These are phyloP conservation scores for Poeciliopsis occidentalis DNA, from an alignment of 2,113 vertebrate species.

Conservation along the genomic window DNA sequence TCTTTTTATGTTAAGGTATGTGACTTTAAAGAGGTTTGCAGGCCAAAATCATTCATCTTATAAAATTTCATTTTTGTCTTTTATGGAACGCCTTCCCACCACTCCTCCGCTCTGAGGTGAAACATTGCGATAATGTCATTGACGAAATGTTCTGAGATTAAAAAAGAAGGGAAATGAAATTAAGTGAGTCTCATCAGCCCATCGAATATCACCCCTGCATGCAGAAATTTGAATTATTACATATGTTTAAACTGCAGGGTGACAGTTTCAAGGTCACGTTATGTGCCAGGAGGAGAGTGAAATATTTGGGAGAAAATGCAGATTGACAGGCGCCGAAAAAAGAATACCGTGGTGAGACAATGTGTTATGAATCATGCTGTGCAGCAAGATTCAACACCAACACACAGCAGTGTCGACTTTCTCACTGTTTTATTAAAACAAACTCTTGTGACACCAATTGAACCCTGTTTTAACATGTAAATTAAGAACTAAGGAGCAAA, in stretches of 20 bases:
- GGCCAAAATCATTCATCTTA: constrained; percentile 71
- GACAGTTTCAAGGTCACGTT: constrained; percentile 39
- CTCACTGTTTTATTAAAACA: constrained; percentile 13
- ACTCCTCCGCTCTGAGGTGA: constrained; percentile 64
- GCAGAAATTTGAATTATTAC: constrained; percentile 46
- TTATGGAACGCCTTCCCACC: constrained; percentile 37
- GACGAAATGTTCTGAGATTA: constrained; percentile 60
- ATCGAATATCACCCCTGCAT: constrained; percentile 60
- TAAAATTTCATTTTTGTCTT: constrained; percentile 60
- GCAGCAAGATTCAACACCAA: constrained; percentile 9
- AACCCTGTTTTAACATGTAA: not conserved
- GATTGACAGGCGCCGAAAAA: constrained; percentile 55
- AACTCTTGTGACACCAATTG: constrained; percentile 8
- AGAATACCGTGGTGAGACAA: constrained; percentile 48
- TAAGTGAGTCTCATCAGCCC: constrained; percentile 61
- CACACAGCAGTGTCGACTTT: constrained; percentile 22
- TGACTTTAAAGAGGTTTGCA: constrained; percentile 66
- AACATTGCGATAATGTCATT: constrained; percentile 51
- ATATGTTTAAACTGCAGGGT: constrained; percentile 22
- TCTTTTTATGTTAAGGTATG: constrained; percentile 50
- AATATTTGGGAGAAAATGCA: constrained; percentile 45
- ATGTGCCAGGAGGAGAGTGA: constrained; percentile 26
- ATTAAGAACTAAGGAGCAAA: not conserved
- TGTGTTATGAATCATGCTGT: constrained; percentile 55
- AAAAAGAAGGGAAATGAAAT: constrained; percentile 54